Evolutionary conservation across 2,888 invertebrate species (phyloP).

Genomic region (Resseliella maxima): DNA sequence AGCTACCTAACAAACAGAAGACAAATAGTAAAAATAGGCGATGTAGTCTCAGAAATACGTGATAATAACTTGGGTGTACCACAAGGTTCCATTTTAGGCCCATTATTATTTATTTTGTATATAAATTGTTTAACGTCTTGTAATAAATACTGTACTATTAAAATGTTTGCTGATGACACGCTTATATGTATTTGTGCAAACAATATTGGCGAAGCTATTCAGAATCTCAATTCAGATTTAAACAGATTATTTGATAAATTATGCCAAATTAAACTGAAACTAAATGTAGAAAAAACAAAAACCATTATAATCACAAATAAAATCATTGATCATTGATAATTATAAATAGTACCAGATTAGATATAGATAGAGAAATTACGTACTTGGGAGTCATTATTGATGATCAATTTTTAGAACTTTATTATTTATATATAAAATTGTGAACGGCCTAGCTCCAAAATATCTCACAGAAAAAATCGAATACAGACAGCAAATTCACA

Average conservation of each 20-base stretch:
- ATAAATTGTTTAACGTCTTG: background rate
- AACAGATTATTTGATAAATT: background rate
- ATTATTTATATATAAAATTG: too few relatives aligned
- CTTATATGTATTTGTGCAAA: background rate
- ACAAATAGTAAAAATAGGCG: background rate
- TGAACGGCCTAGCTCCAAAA: too few relatives aligned
- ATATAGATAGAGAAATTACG: background rate
- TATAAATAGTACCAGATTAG: background rate
- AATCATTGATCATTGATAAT: background rate
- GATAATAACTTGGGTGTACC: background rate
- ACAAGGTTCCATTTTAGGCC: slow-evolving; percentile 28
- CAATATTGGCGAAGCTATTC: background rate
- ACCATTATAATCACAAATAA: background rate
- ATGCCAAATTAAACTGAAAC: background rate
- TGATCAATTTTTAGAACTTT: too few relatives aligned
- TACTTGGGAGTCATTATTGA: background rate
- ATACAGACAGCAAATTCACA: too few relatives aligned
- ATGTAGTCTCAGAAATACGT: background rate
- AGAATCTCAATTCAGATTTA: background rate
- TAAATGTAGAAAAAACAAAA: background rate
- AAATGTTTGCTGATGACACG: slow-evolving; percentile 26
- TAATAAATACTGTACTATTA: background rate
- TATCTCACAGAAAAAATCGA: too few relatives aligned
- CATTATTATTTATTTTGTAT: slow-evolving; percentile 7
- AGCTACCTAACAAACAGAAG: background rate